Percentiles rank a stretch among this genome's conserved stretches.
phyloP scores from a whole-genome alignment of 2,888 invertebrate genomes.

The Cantharis rufa region DNA sequence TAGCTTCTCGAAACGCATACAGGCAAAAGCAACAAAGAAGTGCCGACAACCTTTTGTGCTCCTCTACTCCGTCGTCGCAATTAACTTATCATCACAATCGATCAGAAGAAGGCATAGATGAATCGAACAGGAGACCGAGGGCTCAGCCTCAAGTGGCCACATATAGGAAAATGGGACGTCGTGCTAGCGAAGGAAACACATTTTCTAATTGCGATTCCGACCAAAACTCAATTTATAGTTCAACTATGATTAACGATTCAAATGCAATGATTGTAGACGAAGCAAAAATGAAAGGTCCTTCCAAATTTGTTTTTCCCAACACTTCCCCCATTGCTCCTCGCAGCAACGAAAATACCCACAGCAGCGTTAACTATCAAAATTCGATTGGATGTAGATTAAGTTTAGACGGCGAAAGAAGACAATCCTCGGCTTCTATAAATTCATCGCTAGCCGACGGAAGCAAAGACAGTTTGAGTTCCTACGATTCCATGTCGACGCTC shows the following conservation, averaged over 20 bases:
- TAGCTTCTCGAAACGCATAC: constrained; percentile 44
- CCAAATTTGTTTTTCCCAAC: constrained; percentile 21
- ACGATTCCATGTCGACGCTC: constrained; percentile 69
- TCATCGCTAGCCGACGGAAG: constrained; percentile 68
- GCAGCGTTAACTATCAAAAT: constrained; percentile 38
- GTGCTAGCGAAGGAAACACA: constrained; percentile 60
- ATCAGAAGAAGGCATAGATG: constrained; percentile 40
- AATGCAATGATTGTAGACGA: constrained; percentile 42
- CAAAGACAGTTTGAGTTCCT: constrained; percentile 71
- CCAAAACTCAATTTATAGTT: constrained; percentile 26
- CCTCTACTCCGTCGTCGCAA: background rate
- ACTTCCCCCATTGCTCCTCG: constrained; percentile 13
- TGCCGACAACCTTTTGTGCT: constrained; percentile 32
- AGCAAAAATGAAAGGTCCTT: constrained; percentile 25
- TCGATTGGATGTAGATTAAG: constrained; percentile 56
- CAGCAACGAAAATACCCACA: constrained; percentile 34
- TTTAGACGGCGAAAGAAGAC: constrained; percentile 59
- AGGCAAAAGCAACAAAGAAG: constrained; percentile 45
- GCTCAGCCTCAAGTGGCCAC: constrained; percentile 55
- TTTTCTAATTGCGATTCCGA: constrained; percentile 43
- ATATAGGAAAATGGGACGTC: constrained; percentile 55
- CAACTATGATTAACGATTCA: constrained; percentile 34
- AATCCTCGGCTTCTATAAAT: constrained; percentile 64
- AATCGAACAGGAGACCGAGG: constrained; percentile 50
- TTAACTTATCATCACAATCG: background rate